These are phyloP conservation scores for Coluber constrictor DNA, from an alignment of 2,797 vertebrate species.

Conservation along the genomic window DNA sequence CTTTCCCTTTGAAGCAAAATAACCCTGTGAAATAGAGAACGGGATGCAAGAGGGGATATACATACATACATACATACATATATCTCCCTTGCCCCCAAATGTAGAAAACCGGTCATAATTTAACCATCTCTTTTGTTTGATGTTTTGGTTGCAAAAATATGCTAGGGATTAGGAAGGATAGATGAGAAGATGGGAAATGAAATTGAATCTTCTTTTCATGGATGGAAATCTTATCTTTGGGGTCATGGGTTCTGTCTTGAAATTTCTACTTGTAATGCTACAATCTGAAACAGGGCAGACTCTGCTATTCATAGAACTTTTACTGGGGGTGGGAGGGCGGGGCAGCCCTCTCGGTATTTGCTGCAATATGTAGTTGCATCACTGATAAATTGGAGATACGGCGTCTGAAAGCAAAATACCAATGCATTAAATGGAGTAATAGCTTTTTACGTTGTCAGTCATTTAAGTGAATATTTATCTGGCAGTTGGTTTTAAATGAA, in stretches of 20 bases:
- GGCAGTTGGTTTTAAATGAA: slow-evolving; percentile 29
- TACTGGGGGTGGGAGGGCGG: neutral
- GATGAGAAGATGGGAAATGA: neutral
- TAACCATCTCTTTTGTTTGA: neutral
- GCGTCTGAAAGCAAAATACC: slow-evolving; percentile 44
- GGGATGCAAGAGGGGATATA: neutral
- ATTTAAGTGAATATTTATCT: slow-evolving; percentile 30
- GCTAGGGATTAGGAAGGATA: neutral
- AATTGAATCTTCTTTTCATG: neutral
- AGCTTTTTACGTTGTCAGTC: slow-evolving; percentile 42
- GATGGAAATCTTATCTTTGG: slow-evolving; percentile 1
- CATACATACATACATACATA: too few species aligned
- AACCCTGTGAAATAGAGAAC: neutral
- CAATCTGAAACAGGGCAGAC: neutral
- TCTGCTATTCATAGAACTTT: neutral
- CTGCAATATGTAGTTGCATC: slow-evolving; percentile 32
- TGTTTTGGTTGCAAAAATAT: neutral
- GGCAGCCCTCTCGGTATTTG: neutral
- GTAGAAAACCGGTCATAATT: neutral
- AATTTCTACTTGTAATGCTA: neutral
- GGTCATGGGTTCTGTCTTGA: neutral
- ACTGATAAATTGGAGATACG: neutral
- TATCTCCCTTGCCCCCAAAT: neutral
- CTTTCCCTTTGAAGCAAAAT: neutral
- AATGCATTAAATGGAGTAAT: slow-evolving; percentile 43